Conservation (phyloP, 2,113 vertebrate species). For the Tragelaphus strepsiceros region DNA sequence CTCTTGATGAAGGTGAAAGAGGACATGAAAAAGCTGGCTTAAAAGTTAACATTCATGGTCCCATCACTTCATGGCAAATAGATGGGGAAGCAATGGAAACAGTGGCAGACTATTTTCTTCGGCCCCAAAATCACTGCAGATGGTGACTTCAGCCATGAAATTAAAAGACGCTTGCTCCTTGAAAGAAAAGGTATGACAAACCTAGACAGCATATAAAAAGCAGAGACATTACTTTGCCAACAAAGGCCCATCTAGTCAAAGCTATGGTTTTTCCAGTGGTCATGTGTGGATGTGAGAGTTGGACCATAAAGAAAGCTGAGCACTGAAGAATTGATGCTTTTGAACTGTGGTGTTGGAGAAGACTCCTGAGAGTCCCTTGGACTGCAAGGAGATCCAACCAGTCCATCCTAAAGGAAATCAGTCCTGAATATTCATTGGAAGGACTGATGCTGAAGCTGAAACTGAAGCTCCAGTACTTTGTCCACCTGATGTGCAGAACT, state of each 20-base stretch:
- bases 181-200: too few species aligned
- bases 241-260: too few species aligned
- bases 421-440: neutral
- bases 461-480: neutral
- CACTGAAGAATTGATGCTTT: too few species aligned
- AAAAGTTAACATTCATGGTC: neutral
- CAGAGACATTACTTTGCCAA: too few species aligned
- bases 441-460: neutral
- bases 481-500: neutral
- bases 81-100: neutral
- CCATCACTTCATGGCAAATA: neutral
- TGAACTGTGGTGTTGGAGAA: too few species aligned
- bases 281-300: too few species aligned
- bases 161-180: too few species aligned
- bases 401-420: neutral
- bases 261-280: too few species aligned
- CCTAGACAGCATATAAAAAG: too few species aligned
- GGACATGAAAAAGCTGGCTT: neutral
- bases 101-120: neutral
- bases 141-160: too few species aligned
- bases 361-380: too few species aligned
- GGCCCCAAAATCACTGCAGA: neutral
- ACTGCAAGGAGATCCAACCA: neutral
- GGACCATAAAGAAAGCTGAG: too few species aligned
- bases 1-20: neutral